Base-by-base conservation (phyloP, 2,888 invertebrate genomes). In the Ryuthela nishihirai region DNA sequence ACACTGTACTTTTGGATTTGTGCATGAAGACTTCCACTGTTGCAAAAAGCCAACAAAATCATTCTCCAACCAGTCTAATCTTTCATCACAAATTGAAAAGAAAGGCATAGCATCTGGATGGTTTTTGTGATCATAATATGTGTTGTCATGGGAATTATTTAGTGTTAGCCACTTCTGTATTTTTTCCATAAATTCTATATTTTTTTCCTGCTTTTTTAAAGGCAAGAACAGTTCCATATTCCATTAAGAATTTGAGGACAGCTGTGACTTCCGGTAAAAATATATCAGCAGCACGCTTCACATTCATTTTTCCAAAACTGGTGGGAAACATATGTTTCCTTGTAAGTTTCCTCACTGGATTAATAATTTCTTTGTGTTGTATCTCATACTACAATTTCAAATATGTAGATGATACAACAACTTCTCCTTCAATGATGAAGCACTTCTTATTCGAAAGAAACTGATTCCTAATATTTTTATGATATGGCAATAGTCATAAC, bases 401-500 rank as follows among this genome's bases (percentile, higher is more conserved):
- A 15, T 39, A 39, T 4, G 20, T 20, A 7, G 39, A 21, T 10
- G 39, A 39, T 6, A 39, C 39, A 17, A 9, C 20, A 17, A n/a
- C n/a, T n/a, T 17, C 12, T 7, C 18, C 18, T 7, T 39, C 12
- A 9, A 39, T 39, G 21, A 39, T 39, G 39, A 39, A 39, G 21
- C 39, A 39, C 12, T 9, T 39, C 21, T 39, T 39, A 7, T 4
- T 6, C 3, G 39, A 39, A 6, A 39, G 20, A 20, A 17, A 39
- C 21, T 39, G 39, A 18, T 39, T 39, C 21, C 39, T 9, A 10
- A 39, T 39, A 20, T 18, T 39, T 39, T 39, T 39, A 39, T 6
- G 21, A 39, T 18, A 39, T 39, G 18, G 21, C 39, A 39, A 6
- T 20, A 39, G 20, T 39, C 39, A 39, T 39, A 39, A 12, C 39